phyloP scores from a whole-genome alignment of 2,888 invertebrate genomes.

The Cheilosia impressa region DNA sequence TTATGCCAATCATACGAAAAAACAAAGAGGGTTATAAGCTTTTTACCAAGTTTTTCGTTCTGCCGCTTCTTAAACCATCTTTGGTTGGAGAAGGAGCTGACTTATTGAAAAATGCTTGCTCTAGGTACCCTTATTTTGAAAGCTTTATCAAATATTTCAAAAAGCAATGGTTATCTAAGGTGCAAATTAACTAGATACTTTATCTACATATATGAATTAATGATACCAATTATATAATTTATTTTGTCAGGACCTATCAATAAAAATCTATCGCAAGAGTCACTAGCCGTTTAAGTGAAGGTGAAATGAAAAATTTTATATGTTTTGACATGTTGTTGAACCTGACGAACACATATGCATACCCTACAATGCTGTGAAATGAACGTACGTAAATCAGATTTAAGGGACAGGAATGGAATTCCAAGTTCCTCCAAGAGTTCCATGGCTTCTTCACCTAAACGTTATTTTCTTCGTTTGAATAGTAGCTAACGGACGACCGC shows the following conservation, averaged over 20 bases:
- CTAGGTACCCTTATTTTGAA: not conserved
- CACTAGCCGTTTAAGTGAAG: too few species aligned
- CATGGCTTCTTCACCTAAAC: too few species aligned
- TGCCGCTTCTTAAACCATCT: not conserved
- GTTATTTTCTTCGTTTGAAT: too few species aligned
- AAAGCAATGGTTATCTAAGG: not conserved
- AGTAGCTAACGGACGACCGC: too few species aligned
- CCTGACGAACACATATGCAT: too few species aligned
- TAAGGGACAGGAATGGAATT: too few species aligned
- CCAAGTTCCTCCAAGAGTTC: too few species aligned
- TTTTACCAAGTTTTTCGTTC: constrained; percentile 15
- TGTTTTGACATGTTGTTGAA: too few species aligned
- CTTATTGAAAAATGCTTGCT: not conserved
- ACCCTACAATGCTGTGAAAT: too few species aligned
- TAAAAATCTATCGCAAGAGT: too few species aligned
- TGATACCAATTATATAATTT: not conserved
- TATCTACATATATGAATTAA: not conserved
- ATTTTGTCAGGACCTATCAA: not conserved
- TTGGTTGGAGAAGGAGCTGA: not conserved
- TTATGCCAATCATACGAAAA: constrained; percentile 3
- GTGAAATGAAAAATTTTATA: too few species aligned
- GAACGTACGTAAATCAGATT: too few species aligned
- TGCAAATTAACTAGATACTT: not conserved
- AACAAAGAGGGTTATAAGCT: constrained; percentile 7
- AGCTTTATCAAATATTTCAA: not conserved